Evolutionary conservation across 2,797 vertebrate species (phyloP).

Genomic region (Poecilia picta): DNA sequence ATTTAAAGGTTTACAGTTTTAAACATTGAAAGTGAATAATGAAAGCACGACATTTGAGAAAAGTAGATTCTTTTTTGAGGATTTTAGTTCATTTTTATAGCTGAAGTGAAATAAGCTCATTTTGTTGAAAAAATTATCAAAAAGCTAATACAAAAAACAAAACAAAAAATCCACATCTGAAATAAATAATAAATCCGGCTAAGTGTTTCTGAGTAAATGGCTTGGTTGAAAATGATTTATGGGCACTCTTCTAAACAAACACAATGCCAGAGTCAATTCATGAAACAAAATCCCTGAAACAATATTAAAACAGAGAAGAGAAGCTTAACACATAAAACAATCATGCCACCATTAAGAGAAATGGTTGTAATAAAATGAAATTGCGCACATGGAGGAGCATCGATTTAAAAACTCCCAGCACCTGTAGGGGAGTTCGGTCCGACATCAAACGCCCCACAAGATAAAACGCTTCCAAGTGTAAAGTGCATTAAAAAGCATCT

Average conservation of each 20-base stretch:
- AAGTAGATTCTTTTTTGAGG: not conserved
- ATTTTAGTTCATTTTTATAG: not conserved
- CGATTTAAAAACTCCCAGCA: not conserved
- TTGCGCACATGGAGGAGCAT: not conserved
- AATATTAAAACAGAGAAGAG: not conserved
- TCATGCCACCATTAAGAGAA: not conserved
- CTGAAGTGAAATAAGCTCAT: not conserved
- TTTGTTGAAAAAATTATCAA: not conserved
- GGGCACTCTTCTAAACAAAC: not conserved
- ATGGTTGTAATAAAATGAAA: conserved; percentile 7
- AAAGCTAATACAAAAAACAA: not conserved
- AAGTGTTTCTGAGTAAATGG: not conserved
- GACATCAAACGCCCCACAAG: conserved; percentile 9
- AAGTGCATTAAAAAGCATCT: conserved; percentile 21
- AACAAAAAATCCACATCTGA: not conserved
- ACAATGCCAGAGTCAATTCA: not conserved
- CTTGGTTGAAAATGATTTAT: not conserved
- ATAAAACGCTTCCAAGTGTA: conserved; percentile 8
- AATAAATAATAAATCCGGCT: not conserved
- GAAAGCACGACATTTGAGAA: not conserved
- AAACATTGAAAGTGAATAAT: not conserved
- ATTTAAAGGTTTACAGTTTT: not conserved
- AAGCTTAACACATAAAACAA: not conserved
- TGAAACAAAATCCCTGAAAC: not conserved
- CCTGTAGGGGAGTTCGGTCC: not conserved